These are phyloP conservation scores for Caenorhabditis angaria DNA, from an alignment of 2,888 invertebrate species.

Conservation along the genomic window DNA sequence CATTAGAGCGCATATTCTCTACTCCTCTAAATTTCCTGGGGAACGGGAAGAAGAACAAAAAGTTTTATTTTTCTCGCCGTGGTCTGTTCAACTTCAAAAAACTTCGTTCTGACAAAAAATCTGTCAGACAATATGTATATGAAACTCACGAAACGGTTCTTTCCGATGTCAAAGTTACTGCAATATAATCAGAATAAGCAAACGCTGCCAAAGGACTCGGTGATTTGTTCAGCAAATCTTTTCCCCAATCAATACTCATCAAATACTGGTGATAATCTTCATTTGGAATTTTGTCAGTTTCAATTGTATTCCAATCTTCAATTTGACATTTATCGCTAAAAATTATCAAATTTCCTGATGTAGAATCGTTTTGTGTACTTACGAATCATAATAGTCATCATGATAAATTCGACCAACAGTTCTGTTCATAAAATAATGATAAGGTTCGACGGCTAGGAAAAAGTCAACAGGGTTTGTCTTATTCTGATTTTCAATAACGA, in stretches of 20 bases:
- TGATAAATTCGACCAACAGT: constrained; percentile 8
- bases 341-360: background rate
- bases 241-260: background rate
- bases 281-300: background rate
- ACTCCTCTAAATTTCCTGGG: too few relatives aligned
- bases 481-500: background rate
- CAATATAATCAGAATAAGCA: constrained; percentile 9
- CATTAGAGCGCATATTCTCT: too few relatives aligned
- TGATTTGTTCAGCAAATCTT: background rate
- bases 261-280: background rate
- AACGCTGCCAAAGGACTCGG: constrained; percentile 3
- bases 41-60: too few relatives aligned
- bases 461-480: background rate
- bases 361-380: too few relatives aligned
- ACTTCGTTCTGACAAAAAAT: background rate
- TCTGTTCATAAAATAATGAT: background rate
- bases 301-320: constrained; percentile 12
- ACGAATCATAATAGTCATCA: background rate
- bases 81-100: too few relatives aligned
- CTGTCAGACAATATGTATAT: background rate
- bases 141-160: background rate
- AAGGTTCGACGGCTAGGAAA: background rate
- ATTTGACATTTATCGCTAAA: background rate
- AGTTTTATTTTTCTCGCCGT: too few relatives aligned
- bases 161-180: constrained; percentile 1